These are phyloP conservation scores for Phaethornis superciliosus DNA, from an alignment of 2,113 vertebrate genomes.

Conservation along the genomic window DNA sequence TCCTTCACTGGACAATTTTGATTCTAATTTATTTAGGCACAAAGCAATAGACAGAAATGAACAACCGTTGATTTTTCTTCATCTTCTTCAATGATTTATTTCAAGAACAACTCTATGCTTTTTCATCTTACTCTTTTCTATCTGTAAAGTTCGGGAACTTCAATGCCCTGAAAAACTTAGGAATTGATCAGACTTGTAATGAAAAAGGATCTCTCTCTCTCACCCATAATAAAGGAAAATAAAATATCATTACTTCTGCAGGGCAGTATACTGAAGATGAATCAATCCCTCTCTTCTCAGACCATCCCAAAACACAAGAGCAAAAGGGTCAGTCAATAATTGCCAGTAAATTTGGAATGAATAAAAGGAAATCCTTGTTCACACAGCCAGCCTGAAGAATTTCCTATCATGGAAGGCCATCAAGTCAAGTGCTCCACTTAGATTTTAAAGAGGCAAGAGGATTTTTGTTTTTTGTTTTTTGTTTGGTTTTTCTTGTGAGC, in stretches of 20 bases:
- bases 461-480: background rate
- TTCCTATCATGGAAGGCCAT: background rate
- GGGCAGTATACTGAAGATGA: conserved; percentile 45
- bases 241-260: conserved; percentile 61
- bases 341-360: conserved; percentile 34
- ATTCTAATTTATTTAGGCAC: conserved; percentile 76
- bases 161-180: conserved; percentile 39
- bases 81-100: background rate
- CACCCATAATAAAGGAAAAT: conserved; percentile 41
- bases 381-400: background rate
- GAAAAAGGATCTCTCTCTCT: conserved; percentile 47
- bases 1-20: conserved; percentile 68
- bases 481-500: background rate
- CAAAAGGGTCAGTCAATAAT: conserved; percentile 53
- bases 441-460: background rate
- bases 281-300: conserved; percentile 45
- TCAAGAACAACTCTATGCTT: conserved; percentile 26
- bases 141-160: conserved; percentile 38
- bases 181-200: conserved; percentile 64
- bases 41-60: conserved; percentile 58
- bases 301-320: conserved; percentile 29
- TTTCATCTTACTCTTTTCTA: conserved; percentile 17
- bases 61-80: conserved; percentile 48
- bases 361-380: conserved; percentile 38
- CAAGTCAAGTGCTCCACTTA: background rate